phyloP scores from a whole-genome alignment of 1,140 invertebrate genomes.

The Drosophila subobscura region DNA sequence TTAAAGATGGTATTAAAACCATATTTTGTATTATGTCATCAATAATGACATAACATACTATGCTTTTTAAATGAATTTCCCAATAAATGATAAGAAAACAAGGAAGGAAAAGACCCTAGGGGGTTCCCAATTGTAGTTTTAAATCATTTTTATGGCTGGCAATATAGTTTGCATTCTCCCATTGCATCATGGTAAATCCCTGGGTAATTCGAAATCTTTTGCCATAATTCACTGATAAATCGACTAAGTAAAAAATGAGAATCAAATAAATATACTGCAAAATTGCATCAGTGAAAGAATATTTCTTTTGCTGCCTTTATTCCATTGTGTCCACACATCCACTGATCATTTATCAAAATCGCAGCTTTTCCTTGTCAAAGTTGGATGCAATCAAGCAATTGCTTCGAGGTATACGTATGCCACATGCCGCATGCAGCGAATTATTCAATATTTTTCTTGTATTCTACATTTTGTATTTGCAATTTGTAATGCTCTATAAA shows the following conservation, averaged over 20 bases:
- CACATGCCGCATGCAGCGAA: conserved; percentile 18
- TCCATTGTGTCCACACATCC: conserved; percentile 11
- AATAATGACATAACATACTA: too few relatives aligned
- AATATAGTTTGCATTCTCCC: too few relatives aligned
- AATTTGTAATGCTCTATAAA: conserved; percentile 15
- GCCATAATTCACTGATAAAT: too few relatives aligned
- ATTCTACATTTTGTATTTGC: conserved; percentile 3
- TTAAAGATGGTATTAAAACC: neutral
- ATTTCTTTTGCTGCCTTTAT: conserved; percentile 5
- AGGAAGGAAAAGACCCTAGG: neutral
- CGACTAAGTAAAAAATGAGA: neutral
- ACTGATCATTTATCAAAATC: conserved; percentile 60
- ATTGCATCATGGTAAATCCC: neutral
- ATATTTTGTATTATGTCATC: too few relatives aligned
- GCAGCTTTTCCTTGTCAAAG: conserved; percentile 37
- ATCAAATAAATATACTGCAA: neutral
- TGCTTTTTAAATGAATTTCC: too few relatives aligned
- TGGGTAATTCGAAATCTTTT: too few relatives aligned
- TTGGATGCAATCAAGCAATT: conserved; percentile 1
- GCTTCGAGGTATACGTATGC: conserved; percentile 2
- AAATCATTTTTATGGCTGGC: too few relatives aligned
- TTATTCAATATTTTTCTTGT: conserved; percentile 18
- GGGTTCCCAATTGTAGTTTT: too few relatives aligned
- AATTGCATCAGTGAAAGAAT: neutral
- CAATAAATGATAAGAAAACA: neutral